phyloP scores from a whole-genome alignment of 2,888 invertebrate genomes.

The Tetrapedia diversipes region DNA sequence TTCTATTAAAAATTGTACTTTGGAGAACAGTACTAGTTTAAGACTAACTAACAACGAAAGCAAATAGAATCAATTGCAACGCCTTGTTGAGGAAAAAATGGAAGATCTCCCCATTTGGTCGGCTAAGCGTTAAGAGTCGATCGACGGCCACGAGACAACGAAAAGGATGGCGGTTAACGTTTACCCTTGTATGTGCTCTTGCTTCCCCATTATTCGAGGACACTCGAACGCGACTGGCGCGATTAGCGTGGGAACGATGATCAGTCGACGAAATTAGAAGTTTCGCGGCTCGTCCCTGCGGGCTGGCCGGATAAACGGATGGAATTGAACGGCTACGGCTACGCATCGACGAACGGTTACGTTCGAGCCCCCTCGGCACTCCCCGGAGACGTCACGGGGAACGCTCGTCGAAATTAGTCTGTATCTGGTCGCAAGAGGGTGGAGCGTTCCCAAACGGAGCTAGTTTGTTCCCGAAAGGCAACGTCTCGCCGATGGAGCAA shows the following conservation, averaged over 20 bases:
- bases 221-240: background rate
- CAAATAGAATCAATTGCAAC: too few relatives aligned
- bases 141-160: conserved; percentile 43
- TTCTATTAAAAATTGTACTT: too few relatives aligned
- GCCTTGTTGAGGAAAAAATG: too few relatives aligned
- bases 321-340: conserved; percentile 78
- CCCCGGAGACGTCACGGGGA: conserved; percentile 75
- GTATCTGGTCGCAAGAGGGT: conserved; percentile 69
- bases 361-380: conserved; percentile 74
- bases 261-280: conserved; percentile 76
- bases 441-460: conserved; percentile 22
- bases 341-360: conserved; percentile 50
- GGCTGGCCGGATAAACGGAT: conserved; percentile 72
- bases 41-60: too few relatives aligned
- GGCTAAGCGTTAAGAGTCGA: conserved; percentile 34
- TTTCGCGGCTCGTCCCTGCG: conserved; percentile 67
- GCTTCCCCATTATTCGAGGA: background rate
- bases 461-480: conserved; percentile 55
- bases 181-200: background rate
- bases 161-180: too few relatives aligned
- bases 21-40: too few relatives aligned
- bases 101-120: too few relatives aligned
- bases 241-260: conserved; percentile 3
- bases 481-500: conserved; percentile 47
- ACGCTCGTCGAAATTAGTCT: conserved; percentile 79